phyloP scores from a whole-genome alignment of 2,113 vertebrate genomes.

The Galemys pyrenaicus region DNA sequence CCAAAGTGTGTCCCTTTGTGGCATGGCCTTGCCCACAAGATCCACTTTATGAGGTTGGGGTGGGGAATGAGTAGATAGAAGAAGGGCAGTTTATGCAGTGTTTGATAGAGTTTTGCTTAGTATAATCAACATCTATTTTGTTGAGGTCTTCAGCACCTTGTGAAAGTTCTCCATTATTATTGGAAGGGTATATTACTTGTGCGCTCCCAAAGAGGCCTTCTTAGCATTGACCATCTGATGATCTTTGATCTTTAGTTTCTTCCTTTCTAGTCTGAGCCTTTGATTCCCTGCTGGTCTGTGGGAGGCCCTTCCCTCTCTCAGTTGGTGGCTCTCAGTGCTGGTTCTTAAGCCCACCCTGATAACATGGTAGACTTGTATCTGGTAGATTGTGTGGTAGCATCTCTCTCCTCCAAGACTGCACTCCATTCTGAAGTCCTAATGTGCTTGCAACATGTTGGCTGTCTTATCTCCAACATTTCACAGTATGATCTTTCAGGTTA shows the following conservation, averaged over 20 bases:
- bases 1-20: not conserved
- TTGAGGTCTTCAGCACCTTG: not conserved
- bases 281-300: not conserved
- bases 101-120: not conserved
- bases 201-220: not conserved
- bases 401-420: not conserved
- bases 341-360: not conserved
- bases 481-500: not conserved
- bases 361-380: not conserved
- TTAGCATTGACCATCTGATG: not conserved
- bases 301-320: not conserved
- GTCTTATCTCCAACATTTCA: not conserved
- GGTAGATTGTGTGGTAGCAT: no score
- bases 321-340: not conserved
- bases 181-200: not conserved
- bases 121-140: not conserved
- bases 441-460: not conserved
- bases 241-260: not conserved
- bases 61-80: not conserved
- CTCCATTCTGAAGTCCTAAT: not conserved
- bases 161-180: not conserved
- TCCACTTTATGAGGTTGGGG: not conserved
- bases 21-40: no score
- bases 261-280: not conserved
- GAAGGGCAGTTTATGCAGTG: not conserved